Base-by-base conservation (phyloP, 2,797 vertebrate genomes). In the Microcaecilia unicolor region DNA sequence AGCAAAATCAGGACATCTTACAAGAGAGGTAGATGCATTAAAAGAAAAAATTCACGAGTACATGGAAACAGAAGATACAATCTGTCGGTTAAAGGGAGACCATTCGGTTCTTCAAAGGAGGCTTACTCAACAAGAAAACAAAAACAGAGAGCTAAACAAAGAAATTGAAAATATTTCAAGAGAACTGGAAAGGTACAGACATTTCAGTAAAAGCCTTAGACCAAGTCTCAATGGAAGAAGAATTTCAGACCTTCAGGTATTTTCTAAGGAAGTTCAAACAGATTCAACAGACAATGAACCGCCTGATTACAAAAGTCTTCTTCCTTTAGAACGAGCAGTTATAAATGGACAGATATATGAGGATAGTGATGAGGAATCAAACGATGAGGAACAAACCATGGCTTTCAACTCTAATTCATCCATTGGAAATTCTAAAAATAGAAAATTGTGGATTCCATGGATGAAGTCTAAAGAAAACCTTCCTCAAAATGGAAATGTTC, bases 31-130 rank as follows among this genome's bases (percentile, higher is more conserved):
- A 4, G 85, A 83, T 28, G 86, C 85, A 46, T 72, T 99, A 33
- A 98, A 95, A 59, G 93, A 97, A 61, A 97, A 97, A 70, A 88
- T 97, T 56, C 90, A 96, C 15, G 90, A 93, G 35, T 95, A 90
- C 24, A 89, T 88, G 89, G 83, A 86, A 44, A 91, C 89, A 11
- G 93, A 97, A 49, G 89, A 93, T 34, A 78, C 89, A 3, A 88
- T 97, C 18, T 90, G 88, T 51, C 85, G 85, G 34, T 72, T 96
- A 60, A 90, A 85, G 59, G 88, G 81, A n/a, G 91, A 97, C 51
- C 89, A 97, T 22, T 82, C 80, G 1, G 58, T 85, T 28, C 66
- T 97, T 53, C 91, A 96, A 42, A 90, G 86, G 41, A 98, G 92
- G 61, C 84, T 98, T 30, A 84, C 82, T 28, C 92, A 92, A 57